Conservation (phyloP, 1,140 invertebrate genomes). For the Akabosia matsudoensis region DNA sequence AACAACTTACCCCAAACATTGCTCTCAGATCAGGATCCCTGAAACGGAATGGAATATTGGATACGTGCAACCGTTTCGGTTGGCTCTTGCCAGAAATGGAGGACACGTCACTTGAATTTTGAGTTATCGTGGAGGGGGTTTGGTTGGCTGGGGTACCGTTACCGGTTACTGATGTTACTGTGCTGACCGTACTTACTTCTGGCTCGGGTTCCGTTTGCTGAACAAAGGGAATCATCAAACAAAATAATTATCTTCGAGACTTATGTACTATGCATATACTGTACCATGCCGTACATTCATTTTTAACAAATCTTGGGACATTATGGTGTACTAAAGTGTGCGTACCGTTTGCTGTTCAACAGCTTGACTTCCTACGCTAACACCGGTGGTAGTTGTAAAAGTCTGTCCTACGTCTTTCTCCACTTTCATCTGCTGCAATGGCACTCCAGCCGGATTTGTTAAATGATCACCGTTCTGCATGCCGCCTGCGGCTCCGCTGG, state of each 20-base stretch:
- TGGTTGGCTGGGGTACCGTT: slow-evolving; percentile 38
- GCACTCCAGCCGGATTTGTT: slow-evolving; percentile 33
- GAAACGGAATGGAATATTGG: slow-evolving; percentile 98
- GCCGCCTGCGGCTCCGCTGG: slow-evolving; percentile 34
- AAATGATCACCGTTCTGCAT: slow-evolving; percentile 44
- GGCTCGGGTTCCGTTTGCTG: slow-evolving; percentile 57
- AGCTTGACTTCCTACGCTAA: slow-evolving; percentile 38
- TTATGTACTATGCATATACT: slow-evolving; percentile 5
- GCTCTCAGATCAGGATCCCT: slow-evolving; percentile 94
- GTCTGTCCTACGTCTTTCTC: slow-evolving; percentile 40
- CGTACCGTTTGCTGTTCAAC: slow-evolving; percentile 47
- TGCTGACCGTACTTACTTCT: slow-evolving; percentile 45
- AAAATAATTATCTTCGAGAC: too few species aligned
- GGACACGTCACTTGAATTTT: slow-evolving; percentile 46
- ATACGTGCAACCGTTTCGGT: slow-evolving; percentile 87
- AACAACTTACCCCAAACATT: slow-evolving; percentile 89
- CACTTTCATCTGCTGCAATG: slow-evolving; percentile 41
- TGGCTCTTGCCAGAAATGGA: slow-evolving; percentile 58
- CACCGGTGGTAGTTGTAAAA: slow-evolving; percentile 23
- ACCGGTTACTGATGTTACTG: slow-evolving; percentile 25
- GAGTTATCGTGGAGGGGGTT: slow-evolving; percentile 46
- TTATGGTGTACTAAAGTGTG: slow-evolving; percentile 3
- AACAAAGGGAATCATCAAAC: slow-evolving; percentile 42
- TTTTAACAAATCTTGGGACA: neutral
- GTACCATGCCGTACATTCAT: neutral